Evolutionary conservation across 2,797 vertebrate species (phyloP).

Genomic region (Premnoplex brunnescens): DNA sequence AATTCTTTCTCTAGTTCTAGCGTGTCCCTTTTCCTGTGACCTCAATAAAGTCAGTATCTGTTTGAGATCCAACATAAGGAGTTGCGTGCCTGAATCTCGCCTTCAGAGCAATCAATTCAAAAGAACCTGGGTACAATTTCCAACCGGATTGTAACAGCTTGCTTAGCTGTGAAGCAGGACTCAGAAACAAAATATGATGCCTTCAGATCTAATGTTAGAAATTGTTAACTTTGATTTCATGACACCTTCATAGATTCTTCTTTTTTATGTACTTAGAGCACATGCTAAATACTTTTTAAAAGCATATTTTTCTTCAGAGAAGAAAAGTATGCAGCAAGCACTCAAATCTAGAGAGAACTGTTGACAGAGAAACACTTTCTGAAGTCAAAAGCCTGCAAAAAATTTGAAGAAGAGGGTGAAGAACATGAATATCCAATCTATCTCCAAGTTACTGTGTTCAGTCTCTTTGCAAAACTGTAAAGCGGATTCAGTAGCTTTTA

Average conservation of each 20-base stretch:
- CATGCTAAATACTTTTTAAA: accelerated
- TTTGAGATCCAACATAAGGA: too few relatives aligned
- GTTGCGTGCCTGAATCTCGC: too few relatives aligned
- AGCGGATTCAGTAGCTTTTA: neutral
- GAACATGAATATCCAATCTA: neutral
- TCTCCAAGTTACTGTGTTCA: neutral
- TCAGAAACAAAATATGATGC: neutral
- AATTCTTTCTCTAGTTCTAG: too few relatives aligned
- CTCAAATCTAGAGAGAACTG: neutral
- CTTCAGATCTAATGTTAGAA: neutral
- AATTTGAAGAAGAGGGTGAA: neutral
- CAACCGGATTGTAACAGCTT: neutral
- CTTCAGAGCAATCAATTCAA: too few relatives aligned
- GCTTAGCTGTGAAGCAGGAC: neutral
- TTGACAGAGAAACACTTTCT: neutral
- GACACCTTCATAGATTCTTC: neutral
- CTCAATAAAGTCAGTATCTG: too few relatives aligned
- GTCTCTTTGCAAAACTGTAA: neutral
- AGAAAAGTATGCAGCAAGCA: neutral
- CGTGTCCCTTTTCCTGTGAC: too few relatives aligned
- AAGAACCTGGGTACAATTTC: too few relatives aligned
- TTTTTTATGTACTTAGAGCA: neutral
- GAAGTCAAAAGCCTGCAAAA: neutral
- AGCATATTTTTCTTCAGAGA: neutral
- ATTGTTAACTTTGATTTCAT: neutral